phyloP scores from a whole-genome alignment of 2,888 invertebrate genomes.

The Drosophila anomalata region DNA sequence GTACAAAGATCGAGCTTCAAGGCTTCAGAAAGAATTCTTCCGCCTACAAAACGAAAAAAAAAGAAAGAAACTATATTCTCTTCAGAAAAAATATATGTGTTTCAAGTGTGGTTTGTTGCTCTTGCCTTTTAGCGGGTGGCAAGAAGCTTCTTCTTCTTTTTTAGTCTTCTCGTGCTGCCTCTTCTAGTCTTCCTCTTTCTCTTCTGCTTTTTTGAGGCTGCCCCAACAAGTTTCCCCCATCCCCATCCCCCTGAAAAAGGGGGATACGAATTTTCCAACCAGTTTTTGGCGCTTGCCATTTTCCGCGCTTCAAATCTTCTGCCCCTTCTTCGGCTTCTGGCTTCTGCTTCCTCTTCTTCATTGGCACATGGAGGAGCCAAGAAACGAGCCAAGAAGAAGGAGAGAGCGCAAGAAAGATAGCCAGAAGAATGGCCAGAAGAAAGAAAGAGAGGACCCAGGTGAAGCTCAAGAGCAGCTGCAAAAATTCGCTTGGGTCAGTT shows the following conservation, averaged over 20 bases:
- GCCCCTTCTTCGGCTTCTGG: slow-evolving; percentile 28
- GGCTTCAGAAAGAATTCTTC: slow-evolving; percentile 53
- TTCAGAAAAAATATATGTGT: slow-evolving; percentile 2
- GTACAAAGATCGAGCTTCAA: slow-evolving; percentile 47
- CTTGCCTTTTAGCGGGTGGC: slow-evolving; percentile 47
- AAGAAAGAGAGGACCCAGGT: slow-evolving; percentile 23
- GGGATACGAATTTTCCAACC: slow-evolving; percentile 62
- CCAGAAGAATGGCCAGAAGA: slow-evolving; percentile 6
- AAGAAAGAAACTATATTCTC: slow-evolving; percentile 22
- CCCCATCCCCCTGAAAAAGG: slow-evolving; percentile 10
- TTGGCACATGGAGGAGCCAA: slow-evolving; percentile 24
- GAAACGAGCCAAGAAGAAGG: slow-evolving; percentile 4
- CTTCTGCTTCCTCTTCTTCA: slow-evolving; percentile 14
- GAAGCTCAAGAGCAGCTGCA: slow-evolving; percentile 41
- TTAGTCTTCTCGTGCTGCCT: slow-evolving; percentile 11
- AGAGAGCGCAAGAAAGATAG: slow-evolving; percentile 3
- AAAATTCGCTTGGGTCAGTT: slow-evolving; percentile 32
- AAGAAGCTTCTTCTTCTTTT: slow-evolving; percentile 53
- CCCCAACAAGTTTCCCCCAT: slow-evolving; percentile 67
- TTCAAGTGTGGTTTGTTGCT: slow-evolving; percentile 9
- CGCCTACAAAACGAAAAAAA: slow-evolving; percentile 33
- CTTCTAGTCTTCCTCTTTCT: slow-evolving; percentile 12
- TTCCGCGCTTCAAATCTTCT: slow-evolving; percentile 67
- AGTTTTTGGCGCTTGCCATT: slow-evolving; percentile 77
- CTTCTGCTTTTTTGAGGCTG: slow-evolving; percentile 48